Evolutionary conservation across 2,888 invertebrate genomes (phyloP).

Genomic region (Tortrix viridana): DNA sequence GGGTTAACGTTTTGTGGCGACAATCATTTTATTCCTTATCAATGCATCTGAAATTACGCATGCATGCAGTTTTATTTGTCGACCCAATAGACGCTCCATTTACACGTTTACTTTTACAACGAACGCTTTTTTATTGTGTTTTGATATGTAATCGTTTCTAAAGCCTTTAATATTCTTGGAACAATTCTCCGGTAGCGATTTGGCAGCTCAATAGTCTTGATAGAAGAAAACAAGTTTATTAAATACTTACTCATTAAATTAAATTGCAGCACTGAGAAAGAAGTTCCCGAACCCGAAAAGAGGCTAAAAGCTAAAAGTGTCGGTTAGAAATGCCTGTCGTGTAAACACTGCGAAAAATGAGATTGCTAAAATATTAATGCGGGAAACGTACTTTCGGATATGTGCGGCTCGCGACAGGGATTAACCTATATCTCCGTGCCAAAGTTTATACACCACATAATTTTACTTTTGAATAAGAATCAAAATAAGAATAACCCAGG

Average conservation of each 20-base stretch:
- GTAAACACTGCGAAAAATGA: conserved; percentile 8
- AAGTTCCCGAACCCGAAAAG: neutral
- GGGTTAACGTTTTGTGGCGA: conserved; percentile 62
- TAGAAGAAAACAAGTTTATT: no score
- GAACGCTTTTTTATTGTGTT: no score
- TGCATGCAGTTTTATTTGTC: conserved; percentile 59
- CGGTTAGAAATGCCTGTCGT: neutral
- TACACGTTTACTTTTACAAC: neutral
- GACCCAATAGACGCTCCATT: conserved; percentile 27
- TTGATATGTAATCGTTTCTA: no score
- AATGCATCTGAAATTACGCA: conserved; percentile 54
- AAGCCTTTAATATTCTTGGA: no score
- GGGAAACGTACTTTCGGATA: conserved; percentile 1
- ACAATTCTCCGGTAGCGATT: neutral
- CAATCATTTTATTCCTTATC: conserved; percentile 41
- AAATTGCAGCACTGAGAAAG: neutral
- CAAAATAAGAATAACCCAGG: conserved; percentile 31
- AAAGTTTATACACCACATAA: conserved; percentile 18
- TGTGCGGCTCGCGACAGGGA: conserved; percentile 11
- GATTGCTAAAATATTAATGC: conserved; percentile 11
- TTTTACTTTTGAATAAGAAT: conserved; percentile 27
- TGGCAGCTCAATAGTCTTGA: no score
- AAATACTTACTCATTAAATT: no score
- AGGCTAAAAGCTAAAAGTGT: conserved; percentile 9
- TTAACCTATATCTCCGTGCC: conserved; percentile 32